Evolutionary conservation across 53 echinoderm and acorn worm species (phyloP).

Genomic region (Holothuria leucospilota): DNA sequence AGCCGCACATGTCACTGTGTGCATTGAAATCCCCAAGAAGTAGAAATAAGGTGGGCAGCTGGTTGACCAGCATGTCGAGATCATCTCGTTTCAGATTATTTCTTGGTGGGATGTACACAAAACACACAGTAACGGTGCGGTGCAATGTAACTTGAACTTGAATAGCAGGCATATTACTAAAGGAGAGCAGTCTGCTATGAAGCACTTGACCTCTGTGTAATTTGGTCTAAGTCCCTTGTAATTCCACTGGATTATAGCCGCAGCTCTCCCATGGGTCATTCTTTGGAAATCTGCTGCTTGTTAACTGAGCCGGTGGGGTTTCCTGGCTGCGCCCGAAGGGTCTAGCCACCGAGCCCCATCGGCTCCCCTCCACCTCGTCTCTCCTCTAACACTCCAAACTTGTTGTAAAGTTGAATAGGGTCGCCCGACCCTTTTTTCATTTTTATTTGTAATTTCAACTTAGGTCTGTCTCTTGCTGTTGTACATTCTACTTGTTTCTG

Average conservation of each 20-base stretch:
- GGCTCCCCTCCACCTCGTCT: slow-evolving; percentile 15
- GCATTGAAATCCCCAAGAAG: neutral
- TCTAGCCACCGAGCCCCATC: neutral
- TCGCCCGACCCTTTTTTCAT: too few relatives aligned
- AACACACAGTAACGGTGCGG: too few relatives aligned
- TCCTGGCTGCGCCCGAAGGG: neutral
- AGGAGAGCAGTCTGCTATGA: neutral
- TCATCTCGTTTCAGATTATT: too few relatives aligned
- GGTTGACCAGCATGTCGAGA: too few relatives aligned
- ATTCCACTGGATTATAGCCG: slow-evolving; percentile 27
- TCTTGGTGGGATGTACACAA: too few relatives aligned
- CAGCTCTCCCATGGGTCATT: neutral
- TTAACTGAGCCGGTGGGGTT: neutral
- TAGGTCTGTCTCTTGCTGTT: too few relatives aligned
- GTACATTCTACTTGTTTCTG: too few relatives aligned
- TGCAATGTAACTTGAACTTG: too few relatives aligned
- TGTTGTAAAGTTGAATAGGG: neutral
- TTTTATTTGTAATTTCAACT: too few relatives aligned
- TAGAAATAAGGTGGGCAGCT: too few relatives aligned
- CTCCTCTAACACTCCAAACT: neutral
- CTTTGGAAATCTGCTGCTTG: slow-evolving; percentile 1
- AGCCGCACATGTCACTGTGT: neutral
- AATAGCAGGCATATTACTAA: too few relatives aligned
- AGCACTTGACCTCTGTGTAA: slow-evolving; percentile 21
- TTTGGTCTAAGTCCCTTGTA: slow-evolving; percentile 28